Conservation (phyloP, 2,888 invertebrate genomes). For the Drosophila cracens region DNA sequence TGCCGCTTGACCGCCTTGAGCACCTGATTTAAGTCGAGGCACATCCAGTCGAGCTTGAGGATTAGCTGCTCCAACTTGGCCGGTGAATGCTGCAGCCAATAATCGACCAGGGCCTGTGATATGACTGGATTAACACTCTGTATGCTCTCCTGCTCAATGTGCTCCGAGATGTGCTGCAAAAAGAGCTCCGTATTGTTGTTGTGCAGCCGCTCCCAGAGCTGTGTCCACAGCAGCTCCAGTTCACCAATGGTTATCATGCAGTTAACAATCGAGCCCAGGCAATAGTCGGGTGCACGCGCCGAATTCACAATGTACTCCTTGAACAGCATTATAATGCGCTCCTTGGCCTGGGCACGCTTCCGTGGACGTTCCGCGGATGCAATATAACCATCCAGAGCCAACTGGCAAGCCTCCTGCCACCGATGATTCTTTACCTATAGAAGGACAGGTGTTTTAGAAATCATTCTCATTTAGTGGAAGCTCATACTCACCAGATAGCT, state of each 20-base stretch:
- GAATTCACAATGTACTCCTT: slow-evolving; percentile 85
- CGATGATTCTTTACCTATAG: slow-evolving; percentile 85
- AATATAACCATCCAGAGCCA: slow-evolving; percentile 86
- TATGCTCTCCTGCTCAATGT: slow-evolving; percentile 88
- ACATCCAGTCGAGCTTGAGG: slow-evolving; percentile 90
- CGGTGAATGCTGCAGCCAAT: slow-evolving; percentile 88
- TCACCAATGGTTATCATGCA: slow-evolving; percentile 84
- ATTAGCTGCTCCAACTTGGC: slow-evolving; percentile 89
- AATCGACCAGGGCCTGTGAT: slow-evolving; percentile 90
- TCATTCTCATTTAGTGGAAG: not conserved
- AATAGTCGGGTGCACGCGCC: slow-evolving; percentile 83
- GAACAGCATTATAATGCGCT: slow-evolving; percentile 85
- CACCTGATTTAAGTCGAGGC: slow-evolving; percentile 91
- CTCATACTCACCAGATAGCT: slow-evolving; percentile 86
- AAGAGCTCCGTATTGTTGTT: slow-evolving; percentile 87
- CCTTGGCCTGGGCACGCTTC: slow-evolving; percentile 84
- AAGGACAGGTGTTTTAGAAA: not conserved
- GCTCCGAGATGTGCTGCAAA: slow-evolving; percentile 89
- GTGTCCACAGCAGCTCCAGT: slow-evolving; percentile 87
- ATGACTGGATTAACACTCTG: slow-evolving; percentile 88
- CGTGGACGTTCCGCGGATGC: slow-evolving; percentile 83
- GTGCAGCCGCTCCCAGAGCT: slow-evolving; percentile 87
- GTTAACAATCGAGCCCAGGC: slow-evolving; percentile 83
- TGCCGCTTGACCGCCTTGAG: slow-evolving; percentile 83
- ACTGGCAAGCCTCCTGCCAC: slow-evolving; percentile 87